Conservation (phyloP, 2,888 invertebrate genomes). For the Tridacna crocea region DNA sequence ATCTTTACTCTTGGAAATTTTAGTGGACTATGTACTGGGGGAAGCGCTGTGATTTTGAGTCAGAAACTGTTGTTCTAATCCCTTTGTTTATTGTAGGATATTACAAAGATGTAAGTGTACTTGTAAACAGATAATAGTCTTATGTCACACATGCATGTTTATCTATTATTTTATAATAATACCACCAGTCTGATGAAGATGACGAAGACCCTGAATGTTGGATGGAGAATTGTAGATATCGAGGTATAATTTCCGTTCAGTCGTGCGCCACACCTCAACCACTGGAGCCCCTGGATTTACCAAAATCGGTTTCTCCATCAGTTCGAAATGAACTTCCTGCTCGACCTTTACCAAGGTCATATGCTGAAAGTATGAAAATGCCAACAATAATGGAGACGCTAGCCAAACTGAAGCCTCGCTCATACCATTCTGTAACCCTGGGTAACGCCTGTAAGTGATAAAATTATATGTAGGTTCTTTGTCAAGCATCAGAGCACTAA, state of each 20-base stretch:
- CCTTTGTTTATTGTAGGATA: no score
- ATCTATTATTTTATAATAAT: no score
- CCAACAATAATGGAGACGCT: slow-evolving; percentile 68
- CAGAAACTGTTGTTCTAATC: no score
- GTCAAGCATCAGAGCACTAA: neutral
- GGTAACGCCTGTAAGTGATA: slow-evolving; percentile 53
- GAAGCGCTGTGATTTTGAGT: no score
- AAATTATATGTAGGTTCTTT: neutral
- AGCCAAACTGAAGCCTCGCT: slow-evolving; percentile 61
- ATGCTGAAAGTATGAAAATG: slow-evolving; percentile 60
- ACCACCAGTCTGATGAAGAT: slow-evolving; percentile 14
- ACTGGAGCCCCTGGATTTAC: slow-evolving; percentile 58
- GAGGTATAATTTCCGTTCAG: slow-evolving; percentile 48
- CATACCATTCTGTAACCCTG: slow-evolving; percentile 57
- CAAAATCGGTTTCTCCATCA: slow-evolving; percentile 49
- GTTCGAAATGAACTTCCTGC: slow-evolving; percentile 59
- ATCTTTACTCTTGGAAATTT: no score
- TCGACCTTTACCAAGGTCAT: slow-evolving; percentile 53
- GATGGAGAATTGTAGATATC: slow-evolving; percentile 44
- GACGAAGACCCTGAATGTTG: slow-evolving; percentile 53
- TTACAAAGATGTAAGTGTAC: no score
- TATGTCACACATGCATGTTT: no score
- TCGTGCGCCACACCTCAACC: slow-evolving; percentile 59
- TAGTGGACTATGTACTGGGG: no score
- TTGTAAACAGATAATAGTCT: no score